Conservation (phyloP, 2,888 invertebrate species). For the Synergus laeviventris region DNA sequence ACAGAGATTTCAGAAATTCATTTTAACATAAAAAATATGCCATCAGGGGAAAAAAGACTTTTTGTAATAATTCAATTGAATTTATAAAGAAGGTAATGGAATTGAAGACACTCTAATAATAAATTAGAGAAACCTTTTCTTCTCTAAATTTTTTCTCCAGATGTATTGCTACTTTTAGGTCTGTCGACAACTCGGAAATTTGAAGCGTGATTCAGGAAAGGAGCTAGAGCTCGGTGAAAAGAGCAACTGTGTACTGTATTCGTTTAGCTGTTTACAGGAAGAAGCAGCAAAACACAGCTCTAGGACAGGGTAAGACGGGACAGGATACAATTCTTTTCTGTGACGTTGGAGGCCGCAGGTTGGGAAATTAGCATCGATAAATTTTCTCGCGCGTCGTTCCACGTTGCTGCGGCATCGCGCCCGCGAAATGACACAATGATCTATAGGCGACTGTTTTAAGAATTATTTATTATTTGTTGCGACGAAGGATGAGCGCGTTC, state of each 20-base stretch:
- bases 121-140: background rate
- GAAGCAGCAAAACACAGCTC: conserved; percentile 46
- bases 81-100: background rate
- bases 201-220: conserved; percentile 39
- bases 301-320: conserved; percentile 50
- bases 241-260: background rate
- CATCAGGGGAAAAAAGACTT: background rate
- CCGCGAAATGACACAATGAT: conserved; percentile 74
- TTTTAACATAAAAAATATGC: too few species aligned
- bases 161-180: conserved; percentile 32
- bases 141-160: background rate
- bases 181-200: conserved; percentile 28
- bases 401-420: conserved; percentile 64
- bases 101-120: background rate
- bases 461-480: conserved; percentile 76
- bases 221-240: conserved; percentile 7
- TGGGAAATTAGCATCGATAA: conserved; percentile 76
- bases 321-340: conserved; percentile 68
- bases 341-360: conserved; percentile 65
- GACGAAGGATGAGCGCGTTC: conserved; percentile 44
- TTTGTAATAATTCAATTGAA: background rate
- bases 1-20: too few species aligned
- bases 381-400: conserved; percentile 71
- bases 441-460: conserved; percentile 75
- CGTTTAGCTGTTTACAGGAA: conserved; percentile 33